A percentile compares a stretch with the other conserved stretches of the same genome.
These are phyloP conservation scores for Nemoura dubitans DNA, from an alignment of 2,888 invertebrate genomes.

Conservation along the genomic window DNA sequence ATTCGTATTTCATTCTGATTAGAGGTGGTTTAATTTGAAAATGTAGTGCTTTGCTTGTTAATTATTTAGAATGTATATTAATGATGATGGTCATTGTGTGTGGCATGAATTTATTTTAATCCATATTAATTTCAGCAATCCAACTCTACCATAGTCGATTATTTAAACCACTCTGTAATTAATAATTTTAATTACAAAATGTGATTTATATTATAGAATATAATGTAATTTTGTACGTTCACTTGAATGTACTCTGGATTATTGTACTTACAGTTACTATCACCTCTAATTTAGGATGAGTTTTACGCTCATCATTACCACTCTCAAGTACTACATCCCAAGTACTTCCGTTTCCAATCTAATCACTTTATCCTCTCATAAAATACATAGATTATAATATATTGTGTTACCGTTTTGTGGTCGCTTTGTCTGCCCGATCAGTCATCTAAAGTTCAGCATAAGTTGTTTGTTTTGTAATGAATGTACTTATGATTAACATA, in stretches of 20 bases:
- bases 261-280: background rate
- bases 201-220: background rate
- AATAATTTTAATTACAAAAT: background rate
- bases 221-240: background rate
- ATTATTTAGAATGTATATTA: background rate
- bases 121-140: slow-evolving; percentile 5
- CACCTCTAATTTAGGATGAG: background rate
- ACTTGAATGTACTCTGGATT: background rate
- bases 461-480: background rate
- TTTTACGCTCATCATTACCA: background rate
- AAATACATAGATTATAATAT: no score
- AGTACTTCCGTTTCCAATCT: background rate
- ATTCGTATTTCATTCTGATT: no score
- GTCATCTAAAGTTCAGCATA: background rate
- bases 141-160: background rate
- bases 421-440: background rate
- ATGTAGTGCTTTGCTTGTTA: background rate
- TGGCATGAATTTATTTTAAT: background rate
- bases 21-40: background rate
- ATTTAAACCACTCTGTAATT: slow-evolving; percentile 1
- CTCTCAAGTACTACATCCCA: no score
- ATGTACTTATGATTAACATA: background rate
- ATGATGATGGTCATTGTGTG: background rate
- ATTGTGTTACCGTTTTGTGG: no score
- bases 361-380: background rate